Percentiles rank a stretch among this genome's conserved stretches.
phyloP scores from a whole-genome alignment of 2,797 vertebrate species.

The Eulemur rubriventer region DNA sequence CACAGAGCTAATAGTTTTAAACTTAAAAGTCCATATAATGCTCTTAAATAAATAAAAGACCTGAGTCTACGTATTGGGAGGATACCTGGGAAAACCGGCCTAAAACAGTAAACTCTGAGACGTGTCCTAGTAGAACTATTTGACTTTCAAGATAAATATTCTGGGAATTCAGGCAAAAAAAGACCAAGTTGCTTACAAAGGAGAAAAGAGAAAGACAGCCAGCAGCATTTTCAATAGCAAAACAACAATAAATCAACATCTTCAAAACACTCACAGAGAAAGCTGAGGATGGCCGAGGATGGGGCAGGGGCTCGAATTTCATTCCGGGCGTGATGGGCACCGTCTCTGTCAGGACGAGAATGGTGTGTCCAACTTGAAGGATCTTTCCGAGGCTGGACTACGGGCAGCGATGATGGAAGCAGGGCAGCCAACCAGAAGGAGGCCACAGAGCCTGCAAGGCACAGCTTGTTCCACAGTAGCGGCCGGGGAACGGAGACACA shows the following conservation, averaged over 20 bases:
- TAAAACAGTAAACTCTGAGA: not conserved
- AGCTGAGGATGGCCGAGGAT: not conserved
- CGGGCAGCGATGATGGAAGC: fast-evolving
- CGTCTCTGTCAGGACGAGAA: not conserved
- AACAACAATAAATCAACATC: not conserved
- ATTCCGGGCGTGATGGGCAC: not conserved
- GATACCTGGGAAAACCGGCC: not conserved
- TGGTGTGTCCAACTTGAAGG: not conserved
- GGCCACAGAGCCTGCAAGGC: fast-evolving
- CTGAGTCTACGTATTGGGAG: not conserved
- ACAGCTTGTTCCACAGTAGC: fast-evolving
- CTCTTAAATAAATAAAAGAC: not conserved
- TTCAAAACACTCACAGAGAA: not conserved
- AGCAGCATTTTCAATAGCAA: not conserved
- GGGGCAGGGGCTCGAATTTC: not conserved
- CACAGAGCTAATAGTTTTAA: not conserved
- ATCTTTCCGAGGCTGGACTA: not conserved
- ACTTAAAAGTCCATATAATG: not conserved
- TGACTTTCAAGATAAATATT: not conserved
- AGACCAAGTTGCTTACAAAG: not conserved
- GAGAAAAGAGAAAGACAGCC: not conserved
- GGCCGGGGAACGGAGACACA: fast-evolving
- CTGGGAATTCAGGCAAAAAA: not conserved
- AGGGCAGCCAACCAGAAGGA: not conserved
- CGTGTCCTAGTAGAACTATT: not conserved